Evolutionary conservation across 2,113 vertebrate genomes (phyloP), one percentile per base, ranked within the genome.

Genomic region (Pedionomus torquatus): DNA sequence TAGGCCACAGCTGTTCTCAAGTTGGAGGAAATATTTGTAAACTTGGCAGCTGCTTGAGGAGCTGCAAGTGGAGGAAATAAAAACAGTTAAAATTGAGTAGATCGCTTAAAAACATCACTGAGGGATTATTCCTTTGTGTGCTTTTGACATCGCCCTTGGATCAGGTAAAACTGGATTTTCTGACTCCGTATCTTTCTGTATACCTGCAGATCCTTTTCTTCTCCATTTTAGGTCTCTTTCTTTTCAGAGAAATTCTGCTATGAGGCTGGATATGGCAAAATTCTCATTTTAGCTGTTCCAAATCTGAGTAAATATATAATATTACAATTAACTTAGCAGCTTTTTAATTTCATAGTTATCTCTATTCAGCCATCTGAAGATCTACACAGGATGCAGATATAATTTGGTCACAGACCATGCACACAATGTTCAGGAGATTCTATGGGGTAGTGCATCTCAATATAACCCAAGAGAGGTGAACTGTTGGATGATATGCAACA

Each of bases 1-100:
- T 91, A 94, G 74, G 58, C 86, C 70, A 79, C 96, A 95, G 83
- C 89, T 97, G 94, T 91, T 96, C 84, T 85, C 6, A 3, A 85
- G 77, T 69, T 82, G 78, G 77, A 90, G 84, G 61, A 93, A 94
- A 93, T 85, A 86, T 96, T 95, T 97, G 89, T 92, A 95, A 95
- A 93, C 95, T 96, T 95, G 94, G 90, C 89, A 97, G 65, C 81
- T 92, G 57, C 92, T 91, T 89, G 84, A 87, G 74, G 65, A 95
- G 48, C 71, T 95, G 57, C 70, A 82, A 96, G 43, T 91, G 52
- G 61, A 79, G 24, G 28, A 78, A 68, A 91, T 80, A 82, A 81
- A 91, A 92, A 15, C 41, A 61, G 60, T 66, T 87, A 58, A 70
- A 86, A 66, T 94, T 57, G 30, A 82, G 54, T 43, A n/a, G 33